Evolutionary conservation across 2,888 invertebrate genomes (phyloP).

Genomic region (Lasioglossum pauxillum): DNA sequence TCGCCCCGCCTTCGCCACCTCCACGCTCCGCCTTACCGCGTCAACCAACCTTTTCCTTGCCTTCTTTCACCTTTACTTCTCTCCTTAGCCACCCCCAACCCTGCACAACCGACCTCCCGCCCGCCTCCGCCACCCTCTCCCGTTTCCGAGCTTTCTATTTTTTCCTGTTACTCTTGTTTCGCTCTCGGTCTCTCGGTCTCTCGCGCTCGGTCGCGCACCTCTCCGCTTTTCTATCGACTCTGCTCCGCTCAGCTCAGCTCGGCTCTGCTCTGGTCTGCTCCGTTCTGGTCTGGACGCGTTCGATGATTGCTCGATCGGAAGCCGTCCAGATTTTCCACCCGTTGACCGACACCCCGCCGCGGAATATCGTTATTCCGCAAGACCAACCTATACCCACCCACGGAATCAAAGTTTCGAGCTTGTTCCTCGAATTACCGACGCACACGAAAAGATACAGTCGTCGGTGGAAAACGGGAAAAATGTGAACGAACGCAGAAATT

Average conservation of each 20-base stretch:
- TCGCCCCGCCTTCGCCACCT: conserved; percentile 79
- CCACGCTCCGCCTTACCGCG: conserved; percentile 79
- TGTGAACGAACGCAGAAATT: not conserved
- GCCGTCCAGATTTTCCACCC: not conserved
- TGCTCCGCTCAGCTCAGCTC: not conserved
- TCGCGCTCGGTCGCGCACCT: not conserved
- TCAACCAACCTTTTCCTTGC: conserved; percentile 62
- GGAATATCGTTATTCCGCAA: not conserved
- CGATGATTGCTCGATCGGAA: conserved; percentile 11
- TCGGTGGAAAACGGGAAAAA: not conserved
- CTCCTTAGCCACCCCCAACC: conserved; percentile 51
- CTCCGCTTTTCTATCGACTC: conserved; percentile 16
- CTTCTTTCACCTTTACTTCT: conserved; percentile 54
- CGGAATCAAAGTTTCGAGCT: not conserved
- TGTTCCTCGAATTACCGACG: not conserved
- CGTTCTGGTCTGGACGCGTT: not conserved
- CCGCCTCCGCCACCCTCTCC: conserved; percentile 64
- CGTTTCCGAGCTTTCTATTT: conserved; percentile 6
- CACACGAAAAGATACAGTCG: not conserved
- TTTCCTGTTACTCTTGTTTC: not conserved
- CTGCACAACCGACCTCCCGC: conserved; percentile 63
- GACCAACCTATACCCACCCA: not conserved
- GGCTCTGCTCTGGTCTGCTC: not conserved
- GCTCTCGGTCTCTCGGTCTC: not conserved
- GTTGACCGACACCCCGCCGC: not conserved